Conservation (phyloP, 2,888 invertebrate genomes). For the Peribatodes rhomboidaria region DNA sequence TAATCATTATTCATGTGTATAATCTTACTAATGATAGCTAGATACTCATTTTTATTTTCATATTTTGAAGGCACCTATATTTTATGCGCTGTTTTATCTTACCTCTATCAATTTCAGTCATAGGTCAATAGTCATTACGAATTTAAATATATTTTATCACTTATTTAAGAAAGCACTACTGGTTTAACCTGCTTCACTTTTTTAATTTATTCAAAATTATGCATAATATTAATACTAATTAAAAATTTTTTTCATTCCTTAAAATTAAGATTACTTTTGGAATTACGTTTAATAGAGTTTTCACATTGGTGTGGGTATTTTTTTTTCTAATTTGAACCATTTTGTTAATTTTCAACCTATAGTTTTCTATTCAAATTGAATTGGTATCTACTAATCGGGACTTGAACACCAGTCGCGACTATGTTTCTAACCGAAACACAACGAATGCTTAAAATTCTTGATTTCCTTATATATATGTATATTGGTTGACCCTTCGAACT, state of each 20-base stretch:
- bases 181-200: constrained; percentile 56
- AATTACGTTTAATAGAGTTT: constrained; percentile 1
- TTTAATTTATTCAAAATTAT: constrained; percentile 50
- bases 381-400: no score
- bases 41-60: constrained; percentile 24
- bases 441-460: no score
- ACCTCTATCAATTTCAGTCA: constrained; percentile 53
- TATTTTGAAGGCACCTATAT: constrained; percentile 27
- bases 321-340: no score
- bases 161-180: constrained; percentile 56
- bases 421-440: no score
- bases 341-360: no score
- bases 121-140: constrained; percentile 58
- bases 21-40: constrained; percentile 7
- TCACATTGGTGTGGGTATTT: no score
- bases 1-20: constrained; percentile 11
- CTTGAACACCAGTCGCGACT: no score
- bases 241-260: constrained; percentile 42
- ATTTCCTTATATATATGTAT: no score
- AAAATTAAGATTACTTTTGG: background rate
- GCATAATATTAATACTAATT: constrained; percentile 48
- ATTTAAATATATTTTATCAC: constrained; percentile 59
- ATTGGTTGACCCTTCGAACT: no score
- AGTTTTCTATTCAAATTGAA: no score
- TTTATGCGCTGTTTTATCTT: constrained; percentile 45